Evolutionary conservation across 2,113 vertebrate genomes (phyloP).

Genomic region (Semnornis frantzii): DNA sequence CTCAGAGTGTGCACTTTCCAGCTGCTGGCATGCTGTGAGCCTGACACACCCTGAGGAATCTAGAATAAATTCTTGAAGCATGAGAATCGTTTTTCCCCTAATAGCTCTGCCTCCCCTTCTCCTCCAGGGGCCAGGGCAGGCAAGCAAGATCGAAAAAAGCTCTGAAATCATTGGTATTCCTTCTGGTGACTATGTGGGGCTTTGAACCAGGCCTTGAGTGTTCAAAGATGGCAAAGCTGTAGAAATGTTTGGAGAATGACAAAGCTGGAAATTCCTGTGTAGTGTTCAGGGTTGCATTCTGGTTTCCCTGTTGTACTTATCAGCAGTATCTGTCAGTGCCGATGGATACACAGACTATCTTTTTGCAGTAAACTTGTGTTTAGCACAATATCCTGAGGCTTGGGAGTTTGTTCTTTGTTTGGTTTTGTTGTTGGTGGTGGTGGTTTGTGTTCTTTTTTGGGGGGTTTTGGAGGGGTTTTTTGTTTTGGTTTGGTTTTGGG

Average conservation of each 20-base stretch:
- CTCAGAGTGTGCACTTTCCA: not conserved
- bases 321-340: not conserved
- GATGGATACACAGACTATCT: not conserved
- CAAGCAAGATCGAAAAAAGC: not conserved
- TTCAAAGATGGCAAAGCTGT: not conserved
- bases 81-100: not conserved
- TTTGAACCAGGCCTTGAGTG: not conserved
- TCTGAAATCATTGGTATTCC: not conserved
- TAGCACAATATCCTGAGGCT: not conserved
- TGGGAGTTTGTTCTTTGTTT: not conserved
- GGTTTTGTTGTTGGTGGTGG: too few species aligned
- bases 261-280: not conserved
- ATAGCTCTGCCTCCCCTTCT: conserved; percentile 1
- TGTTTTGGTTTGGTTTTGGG: too few species aligned
- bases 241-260: not conserved
- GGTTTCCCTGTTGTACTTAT: not conserved
- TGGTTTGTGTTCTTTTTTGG: too few species aligned
- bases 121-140: not conserved
- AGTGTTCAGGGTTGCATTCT: not conserved
- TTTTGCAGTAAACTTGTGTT: not conserved
- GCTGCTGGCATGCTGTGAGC: not conserved
- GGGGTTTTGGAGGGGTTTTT: too few species aligned
- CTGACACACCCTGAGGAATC: conserved; percentile 18
- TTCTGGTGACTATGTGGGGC: not conserved
- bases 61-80: conserved; percentile 53